phyloP scores from a whole-genome alignment of 2,113 vertebrate species.

The Eubucco bourcierii region DNA sequence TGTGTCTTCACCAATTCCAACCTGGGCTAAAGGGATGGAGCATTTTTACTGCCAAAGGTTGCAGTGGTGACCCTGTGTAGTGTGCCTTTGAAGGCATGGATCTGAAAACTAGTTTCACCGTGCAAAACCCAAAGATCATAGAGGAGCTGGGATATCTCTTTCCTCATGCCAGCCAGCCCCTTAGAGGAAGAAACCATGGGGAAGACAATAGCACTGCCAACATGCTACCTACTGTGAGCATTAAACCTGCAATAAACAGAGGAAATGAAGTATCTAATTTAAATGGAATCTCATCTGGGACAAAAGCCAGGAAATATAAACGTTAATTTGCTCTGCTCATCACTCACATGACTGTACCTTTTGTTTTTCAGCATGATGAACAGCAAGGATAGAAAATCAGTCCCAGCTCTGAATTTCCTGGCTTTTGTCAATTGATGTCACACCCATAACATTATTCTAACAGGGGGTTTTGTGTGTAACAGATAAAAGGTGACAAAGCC shows the following conservation, averaged over 20 bases:
- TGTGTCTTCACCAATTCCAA: neutral
- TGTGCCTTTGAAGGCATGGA: neutral
- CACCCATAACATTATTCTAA: conserved; percentile 53
- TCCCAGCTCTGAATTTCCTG: conserved; percentile 47
- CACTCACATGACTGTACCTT: neutral
- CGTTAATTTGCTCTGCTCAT: neutral
- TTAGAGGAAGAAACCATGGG: neutral
- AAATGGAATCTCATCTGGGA: conserved; percentile 3
- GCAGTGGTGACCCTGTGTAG: accelerated
- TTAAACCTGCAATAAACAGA: conserved; percentile 15
- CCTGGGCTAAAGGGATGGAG: neutral
- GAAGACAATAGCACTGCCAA: neutral
- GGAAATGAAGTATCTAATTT: conserved; percentile 19
- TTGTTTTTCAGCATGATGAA: conserved; percentile 23
- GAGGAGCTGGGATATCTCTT: neutral
- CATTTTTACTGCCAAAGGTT: neutral
- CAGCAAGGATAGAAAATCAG: conserved; percentile 20
- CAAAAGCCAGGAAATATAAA: conserved; percentile 39
- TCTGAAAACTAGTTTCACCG: neutral
- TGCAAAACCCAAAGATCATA: neutral
- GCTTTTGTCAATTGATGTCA: conserved; percentile 28
- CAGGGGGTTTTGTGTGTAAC: conserved; percentile 12
- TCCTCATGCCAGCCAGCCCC: neutral
- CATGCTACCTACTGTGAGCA: neutral
- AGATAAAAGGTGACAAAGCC: conserved; percentile 58